Conservation (phyloP, 2,888 invertebrate genomes). For the Microplitis manilae region DNA sequence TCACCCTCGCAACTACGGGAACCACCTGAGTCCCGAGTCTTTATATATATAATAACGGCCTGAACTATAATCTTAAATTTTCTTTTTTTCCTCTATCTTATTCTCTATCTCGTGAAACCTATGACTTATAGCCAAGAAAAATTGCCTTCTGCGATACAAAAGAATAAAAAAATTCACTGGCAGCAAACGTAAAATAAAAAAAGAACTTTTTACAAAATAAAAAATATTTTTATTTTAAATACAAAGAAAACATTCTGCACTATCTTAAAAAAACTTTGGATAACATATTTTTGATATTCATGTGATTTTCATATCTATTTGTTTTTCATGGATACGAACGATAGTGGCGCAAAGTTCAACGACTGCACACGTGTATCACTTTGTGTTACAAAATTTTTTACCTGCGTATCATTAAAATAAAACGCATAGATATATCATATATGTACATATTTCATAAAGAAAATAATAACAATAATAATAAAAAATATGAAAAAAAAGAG, state of each 20-base stretch:
- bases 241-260: slow-evolving; percentile 11
- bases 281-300: slow-evolving; percentile 2
- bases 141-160: slow-evolving; percentile 1
- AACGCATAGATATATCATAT: neutral
- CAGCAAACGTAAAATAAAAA: too few species aligned
- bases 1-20: slow-evolving; percentile 47
- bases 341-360: neutral
- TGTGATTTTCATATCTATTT: slow-evolving; percentile 6
- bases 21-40: slow-evolving; percentile 26
- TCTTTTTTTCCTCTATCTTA: slow-evolving; percentile 2
- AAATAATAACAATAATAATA: neutral
- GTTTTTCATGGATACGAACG: neutral
- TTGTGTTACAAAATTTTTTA: neutral
- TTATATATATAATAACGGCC: neutral
- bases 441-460: neutral
- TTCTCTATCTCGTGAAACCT: neutral
- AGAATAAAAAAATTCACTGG: slow-evolving; percentile 5
- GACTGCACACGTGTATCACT: neutral
- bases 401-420: neutral
- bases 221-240: neutral
- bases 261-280: slow-evolving; percentile 20
- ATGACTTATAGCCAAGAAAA: slow-evolving; percentile 19
- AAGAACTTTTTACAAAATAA: neutral
- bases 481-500: slow-evolving; percentile 14
- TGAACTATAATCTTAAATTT: slow-evolving; percentile 1